Base-by-base conservation (phyloP, 2,113 vertebrate genomes). In the Leucosticte australis region DNA sequence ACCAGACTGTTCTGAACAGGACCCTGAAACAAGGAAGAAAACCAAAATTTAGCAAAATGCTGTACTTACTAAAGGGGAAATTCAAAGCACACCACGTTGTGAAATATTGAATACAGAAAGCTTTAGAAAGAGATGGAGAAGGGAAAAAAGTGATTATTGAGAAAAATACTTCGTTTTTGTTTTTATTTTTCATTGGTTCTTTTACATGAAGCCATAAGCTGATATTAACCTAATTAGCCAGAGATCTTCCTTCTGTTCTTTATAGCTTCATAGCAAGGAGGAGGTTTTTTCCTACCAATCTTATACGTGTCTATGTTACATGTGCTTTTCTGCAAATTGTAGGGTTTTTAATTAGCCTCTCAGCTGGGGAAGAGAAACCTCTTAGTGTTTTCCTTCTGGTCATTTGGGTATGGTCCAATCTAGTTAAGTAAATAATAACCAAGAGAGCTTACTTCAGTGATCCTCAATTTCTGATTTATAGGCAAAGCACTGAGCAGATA, bases 11-110 rank as follows among this genome's bases (percentile, higher is more conserved):
- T 96, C 84, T 97, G 91, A 97, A 77, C 82, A 97, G 94, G 82
- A 94, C 73, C 77, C 75, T 90, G 37, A 96, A 97, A 97, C 57
- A 95, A 92, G 78, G 30, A 17, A 95, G 95, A 95, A 97, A 97
- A 42, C 0, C 67, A 94, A 96, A 96, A 96, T 90, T 95, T 96
- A 96, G 91, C 47, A 96, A 98, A 96, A 94, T 90, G 75, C 90
- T 92, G 15, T 63, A 4, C 49, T 97, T 96, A 91, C 94, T 96
- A 97, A 96, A 65, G 68, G 59, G 37, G 93, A 92, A 95, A 96
- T 93, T 92, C 73, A 94, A 97, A 94, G 82, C 53, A 92, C 42
- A 69, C 68, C 11, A 26, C 55, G 2, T 96, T 95, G 63, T 83
- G 90, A 77, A 95, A 94, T 94, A 88, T 28, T 41, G 10, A 91